Base-by-base conservation (phyloP, 2,113 vertebrate genomes). In the Maccullochella peelii region DNA sequence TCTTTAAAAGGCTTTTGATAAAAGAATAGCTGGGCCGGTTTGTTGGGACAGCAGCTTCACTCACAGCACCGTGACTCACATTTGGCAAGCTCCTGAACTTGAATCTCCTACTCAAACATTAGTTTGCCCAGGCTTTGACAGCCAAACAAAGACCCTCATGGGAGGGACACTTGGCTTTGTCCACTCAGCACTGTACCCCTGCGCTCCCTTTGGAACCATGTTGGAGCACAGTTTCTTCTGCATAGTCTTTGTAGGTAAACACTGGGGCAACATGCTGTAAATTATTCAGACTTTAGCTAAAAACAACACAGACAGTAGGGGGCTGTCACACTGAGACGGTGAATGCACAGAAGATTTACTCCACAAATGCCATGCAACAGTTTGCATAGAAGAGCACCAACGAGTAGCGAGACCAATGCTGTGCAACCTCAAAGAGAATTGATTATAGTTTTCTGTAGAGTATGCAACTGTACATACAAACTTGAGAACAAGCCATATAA, bases 211-310 rank as follows among this genome's bases (percentile, higher is more conserved):
- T 71, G 68, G 70, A 90, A 82, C 73, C 82, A 21, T 75, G 79
- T 79, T 40, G 65, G 76, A 42, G 68, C 85, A 70, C 78, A 66
- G 78, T 89, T 86, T 85, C 83, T 87, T 87, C 87, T 88, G 80
- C 82, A 77, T 79, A 68, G 86, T 87, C 76, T 89, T 63, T 82
- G 81, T 73, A 82, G 89, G 89, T 90, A 89, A 93, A 93, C 85
- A 90, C 89, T 91, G 82, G 82, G 90, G 86, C 84, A 91, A 89
- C 92, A 71, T 79, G 85, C 86, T 88, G 85, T 91, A 93, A 91
- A 93, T 94, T 89, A 93, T 92, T 88, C 73, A 82, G 73, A 52
- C 79, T 74, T 83, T 36, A 61, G 77, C 81, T 79, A 72, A 88
- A 88, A 92, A 89, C 79, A 66, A 74, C 67, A 21, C 79, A 65